Evolutionary conservation across 2,888 invertebrate genomes (phyloP), one percentile per base, ranked within the genome.

Genomic region (Habrosyne pyritoides): DNA sequence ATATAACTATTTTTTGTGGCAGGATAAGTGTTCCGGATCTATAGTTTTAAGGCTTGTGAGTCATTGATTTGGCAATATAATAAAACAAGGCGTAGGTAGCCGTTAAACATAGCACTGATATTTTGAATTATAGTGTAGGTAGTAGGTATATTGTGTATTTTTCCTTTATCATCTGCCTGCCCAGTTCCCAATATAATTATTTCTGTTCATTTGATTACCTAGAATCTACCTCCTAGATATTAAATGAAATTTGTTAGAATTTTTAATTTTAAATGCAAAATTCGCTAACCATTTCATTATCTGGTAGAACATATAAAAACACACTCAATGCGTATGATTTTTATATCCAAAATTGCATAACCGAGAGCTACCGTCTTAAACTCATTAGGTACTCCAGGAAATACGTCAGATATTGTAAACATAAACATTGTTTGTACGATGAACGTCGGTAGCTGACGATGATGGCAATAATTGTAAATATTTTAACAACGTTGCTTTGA

Each of bases 351-450:
- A 14, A 8, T 49, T 49, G 26, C 26, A 14, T 49, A 24, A 49
- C 26, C 10, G 28, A 50, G 28, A 50, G 50, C 50, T 50, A 30
- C 22, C 49, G 2, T 42, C 42, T 2, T 24, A 42, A 28, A 28
- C 28, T 21, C 22, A 50, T 50, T 30, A 28, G 30, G 28, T 18
- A 30, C 28, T 50, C 30, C 28, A 50, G 30, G 28, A 50, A 50
- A 14, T 30, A 10, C 50, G 10, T 28, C 10, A 50, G 49, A 49
- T 49, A 26, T 49, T 28, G 49, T 50, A 50, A 50, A 50, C 50
- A 50, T 28, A 48, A 21, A 28, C 50, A 18, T 30, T 50, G 50
- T 30, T 28, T 28, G 28, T 50, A 50, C 28, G 28, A 28, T 28
- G 0, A 42, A 18, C 42, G 42, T 12, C 21, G 14, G 50, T 50